These are phyloP conservation scores for Melieria picta DNA, from an alignment of 2,888 invertebrate genomes.

Conservation along the genomic window DNA sequence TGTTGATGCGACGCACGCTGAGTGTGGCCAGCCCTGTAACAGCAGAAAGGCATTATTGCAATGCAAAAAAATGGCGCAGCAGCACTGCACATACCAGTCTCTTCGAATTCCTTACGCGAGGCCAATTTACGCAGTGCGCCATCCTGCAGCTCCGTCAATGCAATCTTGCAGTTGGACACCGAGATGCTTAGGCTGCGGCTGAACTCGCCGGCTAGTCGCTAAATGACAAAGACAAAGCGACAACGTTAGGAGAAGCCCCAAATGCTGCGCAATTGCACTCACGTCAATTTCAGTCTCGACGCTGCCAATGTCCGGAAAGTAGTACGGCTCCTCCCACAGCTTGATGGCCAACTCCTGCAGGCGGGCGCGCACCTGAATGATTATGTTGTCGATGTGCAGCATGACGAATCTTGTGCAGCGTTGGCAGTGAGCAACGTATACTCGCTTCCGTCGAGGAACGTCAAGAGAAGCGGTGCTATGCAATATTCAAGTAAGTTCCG, in stretches of 20 bases:
- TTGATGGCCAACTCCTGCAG: constrained; percentile 76
- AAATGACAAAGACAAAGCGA: constrained; percentile 28
- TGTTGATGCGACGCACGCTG: constrained; percentile 73
- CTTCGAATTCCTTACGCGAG: constrained; percentile 74
- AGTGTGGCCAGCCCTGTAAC: constrained; percentile 75
- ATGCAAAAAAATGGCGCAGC: background rate
- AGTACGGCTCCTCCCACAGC: constrained; percentile 81
- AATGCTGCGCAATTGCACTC: constrained; percentile 23
- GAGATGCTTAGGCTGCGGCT: constrained; percentile 69
- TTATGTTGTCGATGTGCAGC: constrained; percentile 70
- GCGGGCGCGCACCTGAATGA: constrained; percentile 74
- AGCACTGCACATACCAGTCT: constrained; percentile 66
- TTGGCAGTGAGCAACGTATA: background rate
- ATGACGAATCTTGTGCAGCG: constrained; percentile 40
- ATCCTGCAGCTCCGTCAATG: constrained; percentile 73
- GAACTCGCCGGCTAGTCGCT: constrained; percentile 75
- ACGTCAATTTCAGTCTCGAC: constrained; percentile 65
- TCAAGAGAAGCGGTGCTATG: too few species aligned
- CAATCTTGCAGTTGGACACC: constrained; percentile 68
- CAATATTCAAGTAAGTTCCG: too few species aligned
- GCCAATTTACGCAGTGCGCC: constrained; percentile 79
- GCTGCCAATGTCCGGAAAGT: constrained; percentile 67
- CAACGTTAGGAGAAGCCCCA: background rate
- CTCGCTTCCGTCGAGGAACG: too few species aligned
- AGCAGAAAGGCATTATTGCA: constrained; percentile 5